A percentile compares a stretch with the other conserved stretches of the same genome.
phyloP scores from a whole-genome alignment of 2,113 vertebrate species.

The Elanoides forficatus region DNA sequence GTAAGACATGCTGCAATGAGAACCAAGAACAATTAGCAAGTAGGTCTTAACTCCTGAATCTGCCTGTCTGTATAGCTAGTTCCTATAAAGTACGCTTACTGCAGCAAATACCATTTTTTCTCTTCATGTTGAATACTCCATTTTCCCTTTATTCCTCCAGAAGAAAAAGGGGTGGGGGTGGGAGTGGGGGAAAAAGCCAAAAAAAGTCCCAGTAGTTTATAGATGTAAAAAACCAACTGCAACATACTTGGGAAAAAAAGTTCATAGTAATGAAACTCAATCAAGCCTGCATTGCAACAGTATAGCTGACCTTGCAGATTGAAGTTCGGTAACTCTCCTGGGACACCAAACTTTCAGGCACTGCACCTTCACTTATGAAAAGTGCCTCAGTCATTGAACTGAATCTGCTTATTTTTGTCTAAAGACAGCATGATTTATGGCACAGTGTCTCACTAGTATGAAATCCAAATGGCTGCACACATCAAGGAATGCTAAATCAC shows the following conservation, averaged over 20 bases:
- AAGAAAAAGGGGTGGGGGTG: accelerated
- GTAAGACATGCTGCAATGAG: not conserved
- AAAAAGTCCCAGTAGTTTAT: not conserved
- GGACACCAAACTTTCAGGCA: not conserved
- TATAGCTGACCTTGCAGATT: not conserved
- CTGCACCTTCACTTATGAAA: not conserved
- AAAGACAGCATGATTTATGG: not conserved
- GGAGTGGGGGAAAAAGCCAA: no score
- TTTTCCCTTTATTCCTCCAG: not conserved
- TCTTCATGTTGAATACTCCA: not conserved
- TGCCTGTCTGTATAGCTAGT: not conserved
- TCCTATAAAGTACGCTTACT: not conserved
- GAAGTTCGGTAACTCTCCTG: not conserved
- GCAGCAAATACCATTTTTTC: not conserved
- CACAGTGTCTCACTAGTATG: not conserved
- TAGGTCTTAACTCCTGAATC: not conserved
- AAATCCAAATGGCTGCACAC: not conserved
- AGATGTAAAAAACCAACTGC: not conserved
- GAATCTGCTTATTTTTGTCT: not conserved
- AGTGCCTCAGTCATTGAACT: not conserved
- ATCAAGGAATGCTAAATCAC: not conserved
- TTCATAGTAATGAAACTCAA: not conserved
- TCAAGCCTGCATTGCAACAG: not conserved
- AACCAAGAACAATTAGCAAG: not conserved
- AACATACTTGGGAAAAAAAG: not conserved